phyloP scores from a whole-genome alignment of 2,113 vertebrate species.

The Chrysemys picta region DNA sequence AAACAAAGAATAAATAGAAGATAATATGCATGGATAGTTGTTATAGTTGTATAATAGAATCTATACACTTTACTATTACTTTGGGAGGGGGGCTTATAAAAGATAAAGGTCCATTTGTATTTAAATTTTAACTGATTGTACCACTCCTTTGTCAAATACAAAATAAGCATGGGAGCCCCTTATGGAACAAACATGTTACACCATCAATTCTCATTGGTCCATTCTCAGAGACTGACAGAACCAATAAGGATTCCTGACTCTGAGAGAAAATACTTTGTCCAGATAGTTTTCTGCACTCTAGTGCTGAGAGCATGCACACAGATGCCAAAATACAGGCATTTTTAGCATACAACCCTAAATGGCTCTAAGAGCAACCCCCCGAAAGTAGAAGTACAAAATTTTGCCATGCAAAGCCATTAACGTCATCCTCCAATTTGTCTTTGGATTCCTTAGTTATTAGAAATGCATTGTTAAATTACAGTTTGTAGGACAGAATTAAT shows the following conservation, averaged over 20 bases:
- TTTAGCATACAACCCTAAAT: background rate
- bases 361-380: background rate
- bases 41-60: background rate
- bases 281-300: background rate
- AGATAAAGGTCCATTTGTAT: background rate
- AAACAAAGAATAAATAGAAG: background rate
- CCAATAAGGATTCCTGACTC: background rate
- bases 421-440: rapidly evolving
- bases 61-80: background rate
- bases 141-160: background rate
- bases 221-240: background rate
- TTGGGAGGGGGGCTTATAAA: background rate
- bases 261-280: background rate
- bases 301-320: background rate
- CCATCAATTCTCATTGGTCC: background rate
- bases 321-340: background rate
- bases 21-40: background rate
- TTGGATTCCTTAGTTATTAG: background rate
- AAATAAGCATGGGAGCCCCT: background rate
- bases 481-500: background rate
- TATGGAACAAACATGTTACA: background rate
- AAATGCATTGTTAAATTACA: background rate
- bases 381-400: background rate
- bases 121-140: background rate
- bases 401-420: background rate